Base-by-base conservation (phyloP, 53 echinoderm and acorn worm genomes). In the Pentamera pediparva region DNA sequence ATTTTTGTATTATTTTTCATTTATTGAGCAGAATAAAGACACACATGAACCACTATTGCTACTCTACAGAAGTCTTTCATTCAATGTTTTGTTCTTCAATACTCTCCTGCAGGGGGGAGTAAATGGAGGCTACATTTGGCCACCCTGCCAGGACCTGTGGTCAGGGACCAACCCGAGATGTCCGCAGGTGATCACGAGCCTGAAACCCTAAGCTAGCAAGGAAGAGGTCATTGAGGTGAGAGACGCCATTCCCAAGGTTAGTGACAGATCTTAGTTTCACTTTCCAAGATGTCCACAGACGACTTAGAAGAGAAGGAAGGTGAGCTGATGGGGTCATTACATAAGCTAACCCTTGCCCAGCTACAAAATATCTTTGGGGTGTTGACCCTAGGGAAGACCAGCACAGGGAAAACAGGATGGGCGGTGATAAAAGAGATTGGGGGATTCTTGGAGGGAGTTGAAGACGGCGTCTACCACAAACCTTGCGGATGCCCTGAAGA, bases 141-240 rank as follows among this genome's bases (percentile, higher is more conserved):
- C 28, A 56, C 56, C 56, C 56, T 56, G 31, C 56, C 56, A 56
- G 56, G 56, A 56, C 56, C 56, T 56, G 56, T 56, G 56, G 31
- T 56, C 31, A 13, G 56, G 24, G 24, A 12, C 18, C 5, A 11
- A 4, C 21, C 56, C 24, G 56, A 24, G 56, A 5, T 56, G 56
- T 13, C 30, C 56, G 31, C 56, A 56, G 56, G 56, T 56, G 12
- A 15, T n/a, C n/a, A n/a, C 15, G 15, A 9, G 43, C 43, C 43
- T 41, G 43, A 41, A 41, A 41, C 43, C 15, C 9, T 41, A 56
- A 56, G 56, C 9, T 6, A 56, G 56, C 6, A 56, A 3, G 30
- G 56, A 4, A 3, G 22, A 22, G 4, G 22, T 4, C 19, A 56
- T 5, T 56, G n/a, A n/a, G n/a, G n/a, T n/a, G n/a, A n/a, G n/a